Percentiles rank a stretch among this genome's conserved stretches.
These are phyloP conservation scores for Podotricha telesiphe DNA, from an alignment of 2,888 invertebrate species.

Conservation along the genomic window DNA sequence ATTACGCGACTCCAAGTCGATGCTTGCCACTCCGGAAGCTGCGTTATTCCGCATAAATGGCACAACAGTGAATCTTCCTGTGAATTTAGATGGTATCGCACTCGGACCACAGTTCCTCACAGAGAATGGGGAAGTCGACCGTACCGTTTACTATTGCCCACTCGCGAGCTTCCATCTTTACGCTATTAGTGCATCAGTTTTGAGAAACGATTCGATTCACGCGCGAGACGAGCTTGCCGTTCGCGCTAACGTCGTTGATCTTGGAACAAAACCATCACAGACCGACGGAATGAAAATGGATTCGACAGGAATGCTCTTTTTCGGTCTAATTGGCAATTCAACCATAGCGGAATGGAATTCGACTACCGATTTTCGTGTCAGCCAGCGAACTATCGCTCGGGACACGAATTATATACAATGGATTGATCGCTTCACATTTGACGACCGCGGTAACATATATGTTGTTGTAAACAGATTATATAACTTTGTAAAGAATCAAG, in stretches of 20 bases:
- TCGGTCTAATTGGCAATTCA: slow-evolving; percentile 86
- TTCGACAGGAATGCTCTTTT: slow-evolving; percentile 86
- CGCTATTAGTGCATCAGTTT: slow-evolving; percentile 84
- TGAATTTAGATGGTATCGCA: slow-evolving; percentile 88
- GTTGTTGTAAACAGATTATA: slow-evolving; percentile 87
- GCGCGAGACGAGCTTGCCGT: slow-evolving; percentile 62
- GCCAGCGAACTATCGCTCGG: slow-evolving; percentile 86
- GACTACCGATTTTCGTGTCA: slow-evolving; percentile 80
- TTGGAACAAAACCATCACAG: slow-evolving; percentile 86
- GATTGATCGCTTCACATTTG: slow-evolving; percentile 88
- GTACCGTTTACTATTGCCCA: slow-evolving; percentile 87
- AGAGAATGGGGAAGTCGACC: slow-evolving; percentile 64
- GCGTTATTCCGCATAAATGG: slow-evolving; percentile 85
- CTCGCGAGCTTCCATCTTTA: slow-evolving; percentile 87
- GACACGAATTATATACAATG: slow-evolving; percentile 88
- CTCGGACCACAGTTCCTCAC: slow-evolving; percentile 84
- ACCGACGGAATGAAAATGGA: slow-evolving; percentile 91
- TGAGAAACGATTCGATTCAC: slow-evolving; percentile 81
- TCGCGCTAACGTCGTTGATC: slow-evolving; percentile 80
- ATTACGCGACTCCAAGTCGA: slow-evolving; percentile 85
- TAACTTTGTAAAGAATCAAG: slow-evolving; percentile 85
- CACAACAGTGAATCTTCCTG: slow-evolving; percentile 81
- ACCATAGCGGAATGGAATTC: slow-evolving; percentile 89
- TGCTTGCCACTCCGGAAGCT: slow-evolving; percentile 85
- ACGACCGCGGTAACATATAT: slow-evolving; percentile 86